Evolutionary conservation across 1,140 invertebrate genomes (phyloP).

Genomic region (Brachionus plicatilis): DNA sequence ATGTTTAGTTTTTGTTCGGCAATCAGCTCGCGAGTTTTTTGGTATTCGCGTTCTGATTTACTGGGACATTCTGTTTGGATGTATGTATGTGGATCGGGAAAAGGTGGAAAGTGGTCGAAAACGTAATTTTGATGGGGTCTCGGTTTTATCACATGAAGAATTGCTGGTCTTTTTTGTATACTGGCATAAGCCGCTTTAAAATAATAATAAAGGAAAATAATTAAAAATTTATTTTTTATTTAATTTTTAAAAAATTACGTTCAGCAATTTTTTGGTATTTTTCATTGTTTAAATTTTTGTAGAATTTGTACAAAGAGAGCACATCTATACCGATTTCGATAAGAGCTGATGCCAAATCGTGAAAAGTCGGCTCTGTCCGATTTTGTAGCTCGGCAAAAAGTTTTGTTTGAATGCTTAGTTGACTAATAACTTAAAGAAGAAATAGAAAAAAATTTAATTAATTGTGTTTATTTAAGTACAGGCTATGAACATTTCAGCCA

Average conservation of each 20-base stretch:
- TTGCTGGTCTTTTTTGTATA: not conserved
- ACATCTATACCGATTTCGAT: conserved; percentile 14
- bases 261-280: not conserved
- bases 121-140: conserved; percentile 5
- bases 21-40: conserved; percentile 14
- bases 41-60: conserved; percentile 8
- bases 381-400: conserved; percentile 31
- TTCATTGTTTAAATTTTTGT: not conserved
- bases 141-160: conserved; percentile 1
- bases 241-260: not conserved
- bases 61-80: conserved; percentile 12
- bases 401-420: conserved; percentile 16
- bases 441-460: not conserved
- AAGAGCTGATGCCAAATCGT: conserved; percentile 30
- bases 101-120: conserved; percentile 34
- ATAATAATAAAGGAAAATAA: not conserved
- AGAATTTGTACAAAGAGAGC: not conserved
- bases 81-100: conserved; percentile 35
- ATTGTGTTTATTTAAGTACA: not conserved
- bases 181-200: not conserved
- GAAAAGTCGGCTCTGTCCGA: conserved; percentile 9
- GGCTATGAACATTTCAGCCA: conserved; percentile 18
- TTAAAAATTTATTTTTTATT: not conserved
- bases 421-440: conserved; percentile 1
- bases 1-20: conserved; percentile 36